Percentiles rank a stretch among this genome's conserved stretches.
These are phyloP conservation scores for Epiblema foenella DNA, from an alignment of 2,888 invertebrate genomes.

Conservation along the genomic window DNA sequence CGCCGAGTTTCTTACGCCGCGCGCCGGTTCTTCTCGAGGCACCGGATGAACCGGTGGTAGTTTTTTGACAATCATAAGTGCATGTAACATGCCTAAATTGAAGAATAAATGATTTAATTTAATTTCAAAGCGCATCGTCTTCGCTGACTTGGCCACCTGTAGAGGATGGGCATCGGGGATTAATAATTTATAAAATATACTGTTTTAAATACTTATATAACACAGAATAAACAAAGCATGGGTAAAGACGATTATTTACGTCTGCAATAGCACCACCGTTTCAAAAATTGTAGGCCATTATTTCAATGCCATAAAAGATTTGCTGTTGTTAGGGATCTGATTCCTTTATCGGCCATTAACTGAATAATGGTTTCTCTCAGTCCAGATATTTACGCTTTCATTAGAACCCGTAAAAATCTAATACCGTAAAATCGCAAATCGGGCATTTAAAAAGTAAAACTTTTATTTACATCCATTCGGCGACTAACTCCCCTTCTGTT, in stretches of 20 bases:
- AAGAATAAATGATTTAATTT: too few species aligned
- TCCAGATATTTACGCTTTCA: too few species aligned
- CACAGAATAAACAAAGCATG: neutral
- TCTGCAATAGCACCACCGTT: neutral
- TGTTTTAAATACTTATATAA: neutral
- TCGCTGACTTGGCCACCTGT: too few species aligned
- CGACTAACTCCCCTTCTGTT: neutral
- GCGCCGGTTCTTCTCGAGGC: too few species aligned
- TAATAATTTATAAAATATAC: too few species aligned
- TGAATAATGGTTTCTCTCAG: neutral
- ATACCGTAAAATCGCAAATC: slow-evolving; percentile 14
- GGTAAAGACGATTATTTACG: neutral
- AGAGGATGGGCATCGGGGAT: too few species aligned
- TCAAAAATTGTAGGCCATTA: neutral
- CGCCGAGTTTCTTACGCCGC: too few species aligned
- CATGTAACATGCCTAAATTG: too few species aligned
- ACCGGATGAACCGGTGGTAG: too few species aligned
- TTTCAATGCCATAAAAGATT: slow-evolving; percentile 5
- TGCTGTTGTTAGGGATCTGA: neutral
- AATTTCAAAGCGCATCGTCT: too few species aligned
- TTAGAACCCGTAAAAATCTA: slow-evolving; percentile 19
- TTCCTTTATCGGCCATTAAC: slow-evolving; percentile 11
- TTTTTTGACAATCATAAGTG: too few species aligned
- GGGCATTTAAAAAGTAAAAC: neutral
- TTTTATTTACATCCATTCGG: slow-evolving; percentile 11